Conservation (phyloP, 1,140 invertebrate species). For the Aporrectodea caliginosa region DNA sequence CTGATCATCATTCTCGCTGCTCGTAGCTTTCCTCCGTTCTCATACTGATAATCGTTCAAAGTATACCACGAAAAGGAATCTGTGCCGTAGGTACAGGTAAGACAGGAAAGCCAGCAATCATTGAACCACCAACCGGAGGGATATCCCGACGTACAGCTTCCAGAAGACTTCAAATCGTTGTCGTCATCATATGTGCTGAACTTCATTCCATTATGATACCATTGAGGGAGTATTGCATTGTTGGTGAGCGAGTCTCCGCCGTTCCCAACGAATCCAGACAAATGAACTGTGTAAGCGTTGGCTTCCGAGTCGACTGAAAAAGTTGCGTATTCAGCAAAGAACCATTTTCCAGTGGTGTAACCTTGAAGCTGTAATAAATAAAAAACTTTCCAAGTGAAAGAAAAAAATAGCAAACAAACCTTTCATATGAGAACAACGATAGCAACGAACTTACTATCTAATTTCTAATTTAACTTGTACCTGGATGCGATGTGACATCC, state of each 20-base stretch:
- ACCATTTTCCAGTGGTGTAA: background rate
- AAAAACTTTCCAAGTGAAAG: too few species aligned
- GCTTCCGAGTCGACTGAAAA: background rate
- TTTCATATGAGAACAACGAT: too few species aligned
- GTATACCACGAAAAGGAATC: background rate
- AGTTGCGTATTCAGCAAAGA: background rate
- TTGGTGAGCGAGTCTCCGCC: background rate
- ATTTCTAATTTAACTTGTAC: too few species aligned
- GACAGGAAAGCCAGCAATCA: background rate
- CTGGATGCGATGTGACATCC: too few species aligned
- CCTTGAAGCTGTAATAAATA: background rate
- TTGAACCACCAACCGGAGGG: background rate
- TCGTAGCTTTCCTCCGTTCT: background rate
- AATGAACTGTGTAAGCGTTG: background rate
- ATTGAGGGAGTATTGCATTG: too few species aligned
- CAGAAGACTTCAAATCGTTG: background rate
- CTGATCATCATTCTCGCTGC: background rate
- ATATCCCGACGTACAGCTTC: background rate
- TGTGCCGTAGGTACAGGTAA: background rate
- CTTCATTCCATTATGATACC: background rate
- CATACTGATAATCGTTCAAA: background rate
- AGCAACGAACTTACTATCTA: too few species aligned
- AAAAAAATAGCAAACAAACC: too few species aligned
- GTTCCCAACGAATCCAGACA: background rate
- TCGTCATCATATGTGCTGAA: background rate